Conservation (phyloP, 2,113 vertebrate genomes). For the Balaeniceps rex region DNA sequence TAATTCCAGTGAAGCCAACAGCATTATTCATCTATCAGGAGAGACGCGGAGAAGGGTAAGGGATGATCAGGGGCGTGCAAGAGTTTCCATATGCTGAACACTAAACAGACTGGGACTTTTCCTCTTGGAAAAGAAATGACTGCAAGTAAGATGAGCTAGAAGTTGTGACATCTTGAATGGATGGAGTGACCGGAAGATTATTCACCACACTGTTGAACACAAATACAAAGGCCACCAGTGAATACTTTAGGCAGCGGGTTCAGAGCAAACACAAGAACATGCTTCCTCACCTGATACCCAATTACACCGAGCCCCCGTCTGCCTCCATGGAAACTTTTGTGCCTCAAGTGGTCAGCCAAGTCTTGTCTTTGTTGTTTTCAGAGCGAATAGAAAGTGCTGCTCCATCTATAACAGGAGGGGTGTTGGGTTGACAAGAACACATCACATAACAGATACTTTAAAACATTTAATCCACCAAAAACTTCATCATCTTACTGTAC, state of each 20-base stretch:
- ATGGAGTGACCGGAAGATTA: background rate
- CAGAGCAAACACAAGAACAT: background rate
- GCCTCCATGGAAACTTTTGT: background rate
- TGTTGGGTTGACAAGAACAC: background rate
- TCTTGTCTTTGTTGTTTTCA: background rate
- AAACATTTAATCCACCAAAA: background rate
- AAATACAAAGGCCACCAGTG: background rate
- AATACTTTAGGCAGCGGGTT: background rate
- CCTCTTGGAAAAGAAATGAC: background rate
- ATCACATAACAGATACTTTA: background rate
- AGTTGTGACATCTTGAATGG: background rate
- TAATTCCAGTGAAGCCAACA: background rate
- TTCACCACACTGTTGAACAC: background rate
- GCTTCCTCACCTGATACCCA: background rate
- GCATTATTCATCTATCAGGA: background rate
- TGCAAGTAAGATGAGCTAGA: background rate
- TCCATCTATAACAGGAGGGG: background rate
- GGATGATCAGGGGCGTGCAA: background rate
- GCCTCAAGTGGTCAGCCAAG: background rate
- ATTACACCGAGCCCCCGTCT: accelerated
- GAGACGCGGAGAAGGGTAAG: background rate
- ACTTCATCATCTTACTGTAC: background rate
- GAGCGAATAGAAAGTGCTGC: background rate
- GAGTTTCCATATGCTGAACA: background rate
- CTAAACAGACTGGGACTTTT: background rate